Evolutionary conservation across 2,888 invertebrate genomes (phyloP).

Genomic region (Antitype chi): DNA sequence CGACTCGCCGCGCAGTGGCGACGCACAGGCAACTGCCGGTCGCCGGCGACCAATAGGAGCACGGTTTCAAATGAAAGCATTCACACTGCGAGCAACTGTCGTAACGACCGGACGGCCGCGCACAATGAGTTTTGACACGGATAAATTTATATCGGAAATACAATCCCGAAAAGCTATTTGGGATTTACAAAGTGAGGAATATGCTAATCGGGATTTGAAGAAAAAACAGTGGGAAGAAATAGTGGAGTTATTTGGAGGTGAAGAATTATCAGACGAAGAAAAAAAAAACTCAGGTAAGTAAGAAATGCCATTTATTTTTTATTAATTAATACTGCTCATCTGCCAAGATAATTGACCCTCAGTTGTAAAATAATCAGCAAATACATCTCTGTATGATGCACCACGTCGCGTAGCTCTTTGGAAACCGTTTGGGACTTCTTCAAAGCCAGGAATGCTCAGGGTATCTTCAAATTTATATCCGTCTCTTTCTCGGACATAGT

Average conservation of each 20-base stretch:
- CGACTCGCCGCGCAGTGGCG: too few relatives aligned
- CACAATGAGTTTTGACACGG: slow-evolving; percentile 34
- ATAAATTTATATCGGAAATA: slow-evolving; percentile 7
- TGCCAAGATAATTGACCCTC: slow-evolving; percentile 43
- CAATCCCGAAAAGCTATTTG: slow-evolving; percentile 30
- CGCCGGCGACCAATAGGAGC: slow-evolving; percentile 54
- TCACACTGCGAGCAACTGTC: slow-evolving; percentile 54
- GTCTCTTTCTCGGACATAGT: slow-evolving; percentile 12
- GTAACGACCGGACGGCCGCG: slow-evolving; percentile 17
- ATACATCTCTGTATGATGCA: slow-evolving; percentile 28
- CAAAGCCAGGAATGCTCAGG: slow-evolving; percentile 39
- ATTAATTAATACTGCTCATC: slow-evolving; percentile 42
- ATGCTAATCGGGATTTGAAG: slow-evolving; percentile 39
- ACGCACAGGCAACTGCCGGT: slow-evolving; percentile 40
- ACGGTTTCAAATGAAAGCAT: slow-evolving; percentile 50
- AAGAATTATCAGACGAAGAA: slow-evolving; percentile 36
- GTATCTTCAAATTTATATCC: slow-evolving; percentile 44
- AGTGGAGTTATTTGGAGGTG: slow-evolving; percentile 29
- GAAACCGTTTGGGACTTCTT: slow-evolving; percentile 13
- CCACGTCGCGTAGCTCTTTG: slow-evolving; percentile 13
- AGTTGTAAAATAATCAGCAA: slow-evolving; percentile 50
- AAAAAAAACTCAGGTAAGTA: slow-evolving; percentile 30
- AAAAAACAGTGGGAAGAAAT: slow-evolving; percentile 39
- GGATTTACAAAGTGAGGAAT: slow-evolving; percentile 30
- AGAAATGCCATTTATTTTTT: slow-evolving; percentile 33